These are phyloP conservation scores for Acleris literana DNA, from an alignment of 2,888 invertebrate genomes.

Conservation along the genomic window DNA sequence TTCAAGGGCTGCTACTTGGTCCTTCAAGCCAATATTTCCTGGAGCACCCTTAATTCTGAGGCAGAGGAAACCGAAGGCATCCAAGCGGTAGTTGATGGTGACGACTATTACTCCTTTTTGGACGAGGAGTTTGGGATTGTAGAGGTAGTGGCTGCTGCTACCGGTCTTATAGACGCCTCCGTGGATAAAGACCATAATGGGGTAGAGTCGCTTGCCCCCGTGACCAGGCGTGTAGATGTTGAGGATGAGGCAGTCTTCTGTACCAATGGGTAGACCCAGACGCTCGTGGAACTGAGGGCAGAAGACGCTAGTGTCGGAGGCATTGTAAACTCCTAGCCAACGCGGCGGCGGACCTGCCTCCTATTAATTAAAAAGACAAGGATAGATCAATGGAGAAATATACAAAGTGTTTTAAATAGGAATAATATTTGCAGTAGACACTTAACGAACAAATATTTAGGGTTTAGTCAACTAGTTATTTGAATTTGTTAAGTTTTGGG, in stretches of 20 bases:
- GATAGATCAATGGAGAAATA: too few species aligned
- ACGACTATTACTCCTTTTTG: conserved; percentile 40
- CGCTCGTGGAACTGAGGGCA: conserved; percentile 38
- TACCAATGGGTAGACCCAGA: conserved; percentile 35
- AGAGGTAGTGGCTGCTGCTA: conserved; percentile 34
- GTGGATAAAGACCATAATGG: conserved; percentile 41
- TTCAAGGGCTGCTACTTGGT: conserved; percentile 38
- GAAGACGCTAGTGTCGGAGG: conserved; percentile 25
- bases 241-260: conserved; percentile 39
- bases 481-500: too few species aligned
- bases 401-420: too few species aligned
- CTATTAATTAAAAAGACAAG: conserved; percentile 25
- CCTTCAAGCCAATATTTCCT: conserved; percentile 41
- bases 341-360: conserved; percentile 38
- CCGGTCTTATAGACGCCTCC: conserved; percentile 36
- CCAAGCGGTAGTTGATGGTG: conserved; percentile 39
- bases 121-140: conserved; percentile 37
- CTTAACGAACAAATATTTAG: too few species aligned
- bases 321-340: conserved; percentile 39
- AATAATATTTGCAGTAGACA: too few species aligned
- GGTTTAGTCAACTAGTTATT: too few species aligned
- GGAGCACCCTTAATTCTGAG: conserved; percentile 39
- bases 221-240: conserved; percentile 39
- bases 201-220: conserved; percentile 31
- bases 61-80: conserved; percentile 41